Evolutionary conservation across 2,888 invertebrate genomes (phyloP).

Genomic region (Drosophila engyochracea): DNA sequence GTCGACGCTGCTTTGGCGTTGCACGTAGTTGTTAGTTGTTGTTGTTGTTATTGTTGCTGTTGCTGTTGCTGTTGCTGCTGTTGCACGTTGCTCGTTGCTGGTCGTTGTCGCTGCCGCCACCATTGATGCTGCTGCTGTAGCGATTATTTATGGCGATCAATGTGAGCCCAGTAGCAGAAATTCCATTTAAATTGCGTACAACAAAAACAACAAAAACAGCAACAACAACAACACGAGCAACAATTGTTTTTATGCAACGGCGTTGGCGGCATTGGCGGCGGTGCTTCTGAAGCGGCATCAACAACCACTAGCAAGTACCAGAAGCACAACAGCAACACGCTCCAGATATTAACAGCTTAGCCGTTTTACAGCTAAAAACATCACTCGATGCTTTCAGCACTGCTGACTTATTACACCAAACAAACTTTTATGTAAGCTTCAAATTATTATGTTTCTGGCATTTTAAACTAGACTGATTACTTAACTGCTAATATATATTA

Average conservation of each 20-base stretch:
- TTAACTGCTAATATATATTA: background rate
- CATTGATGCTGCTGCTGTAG: constrained; percentile 54
- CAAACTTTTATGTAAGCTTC: background rate
- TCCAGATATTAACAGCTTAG: constrained; percentile 25
- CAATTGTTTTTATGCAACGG: constrained; percentile 73
- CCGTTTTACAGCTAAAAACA: constrained; percentile 37
- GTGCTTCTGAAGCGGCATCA: constrained; percentile 74
- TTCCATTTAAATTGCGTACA: constrained; percentile 80
- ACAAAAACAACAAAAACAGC: constrained; percentile 46
- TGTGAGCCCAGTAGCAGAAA: constrained; percentile 74
- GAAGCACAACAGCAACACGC: constrained; percentile 35
- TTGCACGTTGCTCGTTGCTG: constrained; percentile 31
- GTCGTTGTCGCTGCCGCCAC: constrained; percentile 37
- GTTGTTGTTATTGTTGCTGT: constrained; percentile 29
- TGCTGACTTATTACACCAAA: background rate
- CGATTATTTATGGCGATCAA: constrained; percentile 78
- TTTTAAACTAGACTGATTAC: background rate
- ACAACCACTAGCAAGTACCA: constrained; percentile 39
- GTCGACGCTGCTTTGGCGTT: constrained; percentile 58
- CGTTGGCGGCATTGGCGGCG: constrained; percentile 76
- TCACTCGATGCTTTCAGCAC: background rate
- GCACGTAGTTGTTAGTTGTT: constrained; percentile 54
- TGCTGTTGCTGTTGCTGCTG: constrained; percentile 21
- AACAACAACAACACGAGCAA: constrained; percentile 50
- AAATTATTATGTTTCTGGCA: background rate